Evolutionary conservation across 2,113 vertebrate genomes (phyloP).

Genomic region (Alaudala cheleensis): DNA sequence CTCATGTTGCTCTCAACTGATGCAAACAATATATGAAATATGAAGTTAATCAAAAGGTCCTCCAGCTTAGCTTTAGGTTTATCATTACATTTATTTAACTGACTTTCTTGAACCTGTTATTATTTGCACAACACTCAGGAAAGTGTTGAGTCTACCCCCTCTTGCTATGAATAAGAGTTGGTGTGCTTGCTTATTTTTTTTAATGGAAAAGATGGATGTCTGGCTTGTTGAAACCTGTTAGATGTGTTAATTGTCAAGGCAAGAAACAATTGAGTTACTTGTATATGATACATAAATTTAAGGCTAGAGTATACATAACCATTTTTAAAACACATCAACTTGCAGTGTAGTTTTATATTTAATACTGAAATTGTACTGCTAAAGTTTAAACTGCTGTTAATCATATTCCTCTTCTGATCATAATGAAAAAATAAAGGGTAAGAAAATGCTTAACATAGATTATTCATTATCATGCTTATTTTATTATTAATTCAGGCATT

Average conservation of each 20-base stretch:
- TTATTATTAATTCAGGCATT: constrained; percentile 40
- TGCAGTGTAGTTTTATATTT: constrained; percentile 73
- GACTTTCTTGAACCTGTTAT: constrained; percentile 40
- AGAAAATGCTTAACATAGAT: constrained; percentile 70
- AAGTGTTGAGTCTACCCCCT: constrained; percentile 58
- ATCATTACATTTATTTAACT: constrained; percentile 45
- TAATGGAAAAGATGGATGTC: constrained; percentile 70
- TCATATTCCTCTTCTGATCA: constrained; percentile 71
- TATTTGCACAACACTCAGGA: constrained; percentile 61
- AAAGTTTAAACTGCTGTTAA: constrained; percentile 70
- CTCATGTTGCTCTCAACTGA: constrained; percentile 62
- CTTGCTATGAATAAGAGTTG: constrained; percentile 59
- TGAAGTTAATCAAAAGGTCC: constrained; percentile 71
- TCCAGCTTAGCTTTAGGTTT: constrained; percentile 62
- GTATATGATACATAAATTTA: constrained; percentile 70
- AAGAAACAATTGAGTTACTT: constrained; percentile 61
- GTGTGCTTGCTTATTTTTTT: constrained; percentile 67
- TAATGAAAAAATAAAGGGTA: constrained; percentile 72
- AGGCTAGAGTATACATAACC: constrained; percentile 68
- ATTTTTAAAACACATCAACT: constrained; percentile 71
- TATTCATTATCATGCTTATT: constrained; percentile 68
- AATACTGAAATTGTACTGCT: constrained; percentile 72
- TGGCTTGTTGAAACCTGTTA: constrained; percentile 66
- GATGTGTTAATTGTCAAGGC: constrained; percentile 66
- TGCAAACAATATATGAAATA: constrained; percentile 68